Evolutionary conservation across 2,113 vertebrate genomes (phyloP).

Genomic region (Bubalus kerabau): DNA sequence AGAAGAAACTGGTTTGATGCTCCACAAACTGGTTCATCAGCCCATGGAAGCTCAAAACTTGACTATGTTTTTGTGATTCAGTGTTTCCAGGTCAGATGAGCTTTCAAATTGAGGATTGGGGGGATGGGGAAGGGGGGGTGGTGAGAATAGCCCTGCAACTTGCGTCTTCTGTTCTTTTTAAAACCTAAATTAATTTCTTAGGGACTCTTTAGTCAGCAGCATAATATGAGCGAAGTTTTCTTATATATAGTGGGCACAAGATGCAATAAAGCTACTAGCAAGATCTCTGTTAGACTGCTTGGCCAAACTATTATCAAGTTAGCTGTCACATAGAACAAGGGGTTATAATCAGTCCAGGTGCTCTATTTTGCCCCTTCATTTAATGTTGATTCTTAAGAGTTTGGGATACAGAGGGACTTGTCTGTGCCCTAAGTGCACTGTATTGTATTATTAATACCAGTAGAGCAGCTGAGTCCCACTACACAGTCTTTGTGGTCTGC

Average conservation of each 20-base stretch:
- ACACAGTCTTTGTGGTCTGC: constrained; percentile 79
- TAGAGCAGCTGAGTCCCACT: constrained; percentile 75
- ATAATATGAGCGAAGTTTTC: constrained; percentile 9
- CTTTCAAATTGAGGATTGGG: constrained; percentile 4
- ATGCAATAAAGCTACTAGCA: neutral
- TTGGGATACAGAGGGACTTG: constrained; percentile 65
- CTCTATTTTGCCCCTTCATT: constrained; percentile 56
- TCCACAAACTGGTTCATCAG: neutral
- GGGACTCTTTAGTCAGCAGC: constrained; percentile 47
- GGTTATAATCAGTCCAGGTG: constrained; percentile 43
- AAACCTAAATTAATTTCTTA: constrained; percentile 60
- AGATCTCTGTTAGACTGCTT: neutral
- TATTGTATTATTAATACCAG: constrained; percentile 83
- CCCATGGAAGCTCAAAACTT: neutral
- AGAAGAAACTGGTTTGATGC: neutral
- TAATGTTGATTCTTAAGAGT: constrained; percentile 65
- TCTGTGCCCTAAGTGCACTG: constrained; percentile 63
- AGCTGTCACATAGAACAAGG: neutral
- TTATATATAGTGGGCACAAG: neutral
- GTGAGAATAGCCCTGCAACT: neutral
- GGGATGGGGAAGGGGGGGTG: neutral
- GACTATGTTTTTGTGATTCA: neutral
- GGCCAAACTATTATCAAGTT: constrained; percentile 22
- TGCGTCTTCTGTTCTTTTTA: constrained; percentile 41
- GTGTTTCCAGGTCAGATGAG: constrained; percentile 44